Percentiles rank a stretch among this genome's conserved stretches.
These are phyloP conservation scores for Chelmon rostratus DNA, from an alignment of 2,797 vertebrate species.

Conservation along the genomic window DNA sequence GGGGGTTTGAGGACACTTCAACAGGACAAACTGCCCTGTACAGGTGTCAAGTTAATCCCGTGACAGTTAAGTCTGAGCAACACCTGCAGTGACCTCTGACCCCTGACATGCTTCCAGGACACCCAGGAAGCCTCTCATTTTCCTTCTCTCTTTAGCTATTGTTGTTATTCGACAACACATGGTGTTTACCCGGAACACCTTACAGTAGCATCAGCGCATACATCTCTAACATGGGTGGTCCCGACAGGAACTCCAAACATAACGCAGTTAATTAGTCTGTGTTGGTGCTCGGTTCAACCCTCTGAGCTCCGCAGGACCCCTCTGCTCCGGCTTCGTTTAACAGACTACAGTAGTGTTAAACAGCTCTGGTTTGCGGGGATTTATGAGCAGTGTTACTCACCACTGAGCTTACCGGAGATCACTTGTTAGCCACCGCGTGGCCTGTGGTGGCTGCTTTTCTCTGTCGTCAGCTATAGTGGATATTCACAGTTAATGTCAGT, in stretches of 20 bases:
- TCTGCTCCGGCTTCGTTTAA: background rate
- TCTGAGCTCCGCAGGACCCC: background rate
- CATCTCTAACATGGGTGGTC: conserved; percentile 63
- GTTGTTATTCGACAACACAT: conserved; percentile 43
- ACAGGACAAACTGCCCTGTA: background rate
- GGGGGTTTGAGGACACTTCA: background rate
- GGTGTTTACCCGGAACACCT: conserved; percentile 53
- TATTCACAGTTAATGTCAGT: background rate
- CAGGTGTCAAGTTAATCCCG: background rate
- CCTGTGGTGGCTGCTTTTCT: background rate
- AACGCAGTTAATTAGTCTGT: background rate
- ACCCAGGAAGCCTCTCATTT: conserved; percentile 62
- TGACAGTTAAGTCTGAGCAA: conserved; percentile 39
- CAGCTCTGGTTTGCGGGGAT: background rate
- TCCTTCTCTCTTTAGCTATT: conserved; percentile 28
- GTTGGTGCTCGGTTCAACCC: background rate
- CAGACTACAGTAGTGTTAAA: background rate
- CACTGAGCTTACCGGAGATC: background rate
- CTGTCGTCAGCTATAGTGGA: background rate
- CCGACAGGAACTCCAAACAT: background rate
- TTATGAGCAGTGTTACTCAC: background rate
- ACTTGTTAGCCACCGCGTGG: background rate
- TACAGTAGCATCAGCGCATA: conserved; percentile 30
- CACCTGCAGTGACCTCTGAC: conserved; percentile 66
- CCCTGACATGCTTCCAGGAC: conserved; percentile 41